These are phyloP conservation scores for Cheilosia variabilis DNA, from an alignment of 2,888 invertebrate genomes.

Conservation along the genomic window DNA sequence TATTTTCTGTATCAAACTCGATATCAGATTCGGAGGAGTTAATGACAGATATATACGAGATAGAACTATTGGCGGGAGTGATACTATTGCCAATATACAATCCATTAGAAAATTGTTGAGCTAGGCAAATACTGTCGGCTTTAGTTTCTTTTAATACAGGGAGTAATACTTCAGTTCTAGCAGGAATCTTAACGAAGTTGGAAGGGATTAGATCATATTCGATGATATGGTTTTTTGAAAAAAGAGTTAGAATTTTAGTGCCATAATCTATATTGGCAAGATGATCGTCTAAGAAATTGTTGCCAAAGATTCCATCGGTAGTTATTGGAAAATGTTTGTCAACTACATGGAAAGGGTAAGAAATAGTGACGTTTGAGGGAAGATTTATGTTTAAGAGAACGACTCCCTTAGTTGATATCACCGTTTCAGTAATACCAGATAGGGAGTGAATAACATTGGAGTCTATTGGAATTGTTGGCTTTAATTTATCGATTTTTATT, in stretches of 20 bases:
- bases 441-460: not conserved
- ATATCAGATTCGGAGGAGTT: not conserved
- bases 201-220: not conserved
- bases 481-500: not conserved
- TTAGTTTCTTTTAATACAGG: not conserved
- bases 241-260: not conserved
- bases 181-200: not conserved
- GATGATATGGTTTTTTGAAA: too few relatives aligned
- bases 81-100: slow-evolving; percentile 5
- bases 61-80: not conserved
- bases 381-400: not conserved
- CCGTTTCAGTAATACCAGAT: not conserved
- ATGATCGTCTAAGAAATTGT: not conserved
- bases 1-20: too few relatives aligned
- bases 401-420: not conserved
- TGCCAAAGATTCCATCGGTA: not conserved
- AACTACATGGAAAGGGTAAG: not conserved
- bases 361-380: not conserved
- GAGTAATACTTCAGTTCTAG: too few relatives aligned
- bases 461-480: not conserved
- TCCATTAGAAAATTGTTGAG: not conserved
- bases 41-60: not conserved
- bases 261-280: not conserved
- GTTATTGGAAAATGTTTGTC: not conserved
- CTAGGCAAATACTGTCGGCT: not conserved